Percentiles rank a stretch among this genome's conserved stretches.
Conservation (phyloP, 2,113 vertebrate species). For the Chauna torquata region DNA sequence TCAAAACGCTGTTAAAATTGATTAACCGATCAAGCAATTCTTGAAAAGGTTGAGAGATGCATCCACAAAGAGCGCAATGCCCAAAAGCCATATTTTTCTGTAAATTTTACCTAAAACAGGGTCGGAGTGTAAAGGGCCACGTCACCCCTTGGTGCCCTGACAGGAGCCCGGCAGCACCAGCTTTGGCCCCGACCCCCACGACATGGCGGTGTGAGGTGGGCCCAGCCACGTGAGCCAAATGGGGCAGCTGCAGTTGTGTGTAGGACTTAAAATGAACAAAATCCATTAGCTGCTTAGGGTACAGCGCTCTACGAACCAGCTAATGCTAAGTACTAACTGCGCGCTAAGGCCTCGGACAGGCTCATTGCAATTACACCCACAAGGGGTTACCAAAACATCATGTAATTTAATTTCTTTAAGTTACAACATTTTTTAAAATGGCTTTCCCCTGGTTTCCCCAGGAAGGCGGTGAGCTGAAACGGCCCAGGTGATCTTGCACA, state of each 20-base stretch:
- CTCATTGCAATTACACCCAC: too few relatives aligned
- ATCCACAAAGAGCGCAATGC: too few relatives aligned
- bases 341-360: rapidly evolving
- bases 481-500: not conserved
- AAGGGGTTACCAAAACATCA: rapidly evolving
- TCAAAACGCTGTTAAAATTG: rapidly evolving
- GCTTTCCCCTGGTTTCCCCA: not conserved
- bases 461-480: rapidly evolving
- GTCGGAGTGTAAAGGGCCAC: rapidly evolving
- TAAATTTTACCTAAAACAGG: rapidly evolving
- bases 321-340: rapidly evolving
- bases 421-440: rapidly evolving
- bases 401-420: not conserved
- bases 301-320: rapidly evolving
- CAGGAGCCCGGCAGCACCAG: not conserved
- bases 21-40: rapidly evolving
- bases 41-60: rapidly evolving
- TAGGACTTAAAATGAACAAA: not conserved
- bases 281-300: rapidly evolving
- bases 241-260: not conserved
- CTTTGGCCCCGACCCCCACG: not conserved
- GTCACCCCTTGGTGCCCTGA: not conserved
- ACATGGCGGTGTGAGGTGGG: not conserved
- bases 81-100: rapidly evolving
- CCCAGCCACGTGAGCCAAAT: not conserved